Percentiles rank a stretch among this genome's conserved stretches.
Conservation (phyloP, 1,140 invertebrate genomes). For the Rhyacophila brunnea region DNA sequence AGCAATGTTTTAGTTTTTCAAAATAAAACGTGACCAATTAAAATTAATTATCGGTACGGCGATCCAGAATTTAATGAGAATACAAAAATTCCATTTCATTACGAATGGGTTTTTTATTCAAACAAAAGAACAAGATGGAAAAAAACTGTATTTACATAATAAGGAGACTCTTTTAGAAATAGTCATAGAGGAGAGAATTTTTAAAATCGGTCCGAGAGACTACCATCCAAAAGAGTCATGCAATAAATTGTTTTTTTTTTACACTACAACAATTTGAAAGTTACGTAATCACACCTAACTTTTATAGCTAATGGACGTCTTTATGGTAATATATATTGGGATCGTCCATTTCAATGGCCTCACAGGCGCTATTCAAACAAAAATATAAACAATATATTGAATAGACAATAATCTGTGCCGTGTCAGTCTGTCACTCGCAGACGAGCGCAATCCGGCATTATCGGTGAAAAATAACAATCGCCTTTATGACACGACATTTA, state of each 20-base stretch:
- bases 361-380: slow-evolving; percentile 29
- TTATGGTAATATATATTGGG: slow-evolving; percentile 37
- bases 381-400: slow-evolving; percentile 25
- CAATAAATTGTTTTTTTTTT: background rate
- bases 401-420: slow-evolving; percentile 15
- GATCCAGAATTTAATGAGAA: background rate
- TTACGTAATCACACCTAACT: slow-evolving; percentile 21
- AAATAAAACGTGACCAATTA: background rate
- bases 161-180: background rate
- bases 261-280: slow-evolving; percentile 19
- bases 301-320: slow-evolving; percentile 35
- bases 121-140: background rate
- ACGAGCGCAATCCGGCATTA: background rate
- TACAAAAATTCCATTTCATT: background rate
- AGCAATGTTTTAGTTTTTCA: background rate
- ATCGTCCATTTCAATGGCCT: slow-evolving; percentile 33
- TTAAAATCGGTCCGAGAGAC: background rate
- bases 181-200: background rate
- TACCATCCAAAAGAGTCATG: background rate
- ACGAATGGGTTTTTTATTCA: background rate
- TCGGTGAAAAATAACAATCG: background rate
- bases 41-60: too few species aligned
- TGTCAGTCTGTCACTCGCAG: background rate
- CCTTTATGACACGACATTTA: background rate
- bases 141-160: background rate